phyloP scores from a whole-genome alignment of 2,888 invertebrate genomes.

The Aradus depressus region DNA sequence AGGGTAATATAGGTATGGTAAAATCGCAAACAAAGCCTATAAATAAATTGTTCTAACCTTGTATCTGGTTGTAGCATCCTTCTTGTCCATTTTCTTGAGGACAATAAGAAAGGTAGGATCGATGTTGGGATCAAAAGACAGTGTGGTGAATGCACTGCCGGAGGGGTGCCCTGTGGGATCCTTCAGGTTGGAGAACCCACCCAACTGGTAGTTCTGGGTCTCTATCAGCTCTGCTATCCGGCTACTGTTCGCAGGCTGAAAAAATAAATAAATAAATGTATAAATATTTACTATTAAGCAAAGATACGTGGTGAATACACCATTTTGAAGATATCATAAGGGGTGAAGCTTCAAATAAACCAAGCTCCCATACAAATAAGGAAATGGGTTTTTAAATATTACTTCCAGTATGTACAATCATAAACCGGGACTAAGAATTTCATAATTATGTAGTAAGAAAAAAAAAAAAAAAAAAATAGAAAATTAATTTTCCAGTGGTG shows the following conservation, averaged over 20 bases:
- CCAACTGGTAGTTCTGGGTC: constrained; percentile 41
- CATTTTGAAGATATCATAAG: too few relatives aligned
- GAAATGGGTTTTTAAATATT: too few relatives aligned
- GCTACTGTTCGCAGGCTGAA: constrained; percentile 81
- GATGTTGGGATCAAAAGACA: constrained; percentile 49
- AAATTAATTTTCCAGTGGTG: too few relatives aligned
- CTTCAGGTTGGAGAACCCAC: constrained; percentile 52
- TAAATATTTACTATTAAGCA: constrained; percentile 7
- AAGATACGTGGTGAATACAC: neutral
- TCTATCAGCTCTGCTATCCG: constrained; percentile 74
- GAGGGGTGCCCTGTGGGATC: constrained; percentile 38
- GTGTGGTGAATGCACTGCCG: constrained; percentile 42
- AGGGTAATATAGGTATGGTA: neutral
- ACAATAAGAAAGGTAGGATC: constrained; percentile 65
- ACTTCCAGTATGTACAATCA: too few relatives aligned
- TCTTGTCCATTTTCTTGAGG: constrained; percentile 78
- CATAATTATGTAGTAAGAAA: too few relatives aligned
- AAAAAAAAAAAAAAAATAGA: too few relatives aligned
- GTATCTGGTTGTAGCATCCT: constrained; percentile 77
- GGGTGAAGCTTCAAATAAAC: too few relatives aligned
- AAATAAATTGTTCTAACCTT: constrained; percentile 50
- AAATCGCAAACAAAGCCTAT: neutral
- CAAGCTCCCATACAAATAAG: too few relatives aligned
- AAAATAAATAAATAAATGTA: constrained; percentile 16
- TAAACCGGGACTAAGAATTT: too few relatives aligned